Base-by-base conservation (phyloP, 2,888 invertebrate species). In the Hololepta plana region DNA sequence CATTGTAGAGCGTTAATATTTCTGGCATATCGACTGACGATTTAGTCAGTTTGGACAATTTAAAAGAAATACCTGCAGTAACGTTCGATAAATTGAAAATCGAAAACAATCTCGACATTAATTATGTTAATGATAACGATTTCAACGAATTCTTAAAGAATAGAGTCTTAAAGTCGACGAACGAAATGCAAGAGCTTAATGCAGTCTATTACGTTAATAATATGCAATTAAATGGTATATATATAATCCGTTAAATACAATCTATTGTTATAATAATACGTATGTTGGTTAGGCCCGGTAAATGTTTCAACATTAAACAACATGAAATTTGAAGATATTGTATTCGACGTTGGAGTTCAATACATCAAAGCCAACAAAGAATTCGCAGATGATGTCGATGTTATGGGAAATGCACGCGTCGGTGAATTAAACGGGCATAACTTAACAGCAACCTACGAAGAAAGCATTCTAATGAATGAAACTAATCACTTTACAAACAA, bases 341-440 rank as follows among this genome's bases (percentile, higher is more conserved):
- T 52, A 20, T 46, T 45, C 31, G 50, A 53, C 37, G 31, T 35
- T 4, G 43, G 35, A 6, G 27, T 34, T 24, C 46, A 48, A 35
- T 33, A 33, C n/a, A 47, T 53, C 20, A 24, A 23, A n/a, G 33
- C 39, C 14, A 26, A 34, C 10, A 52, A 53, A 35, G 29, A 28
- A n/a, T 52, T 53, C 28, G 23, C 22, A 4, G 30, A 45, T 17
- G 30, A 39, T 24, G 27, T 52, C 7, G 24, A 30, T 7, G 32
- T 52, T 17, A 22, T 35, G 12, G 45, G 47, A 15, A 40, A 48
- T 33, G 26, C 40, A 3, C 23, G 26, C 11, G 32, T 39, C 9
- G 39, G 39, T 10, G 31, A 30, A 16, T 27, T 48, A 10, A 46
- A 48, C 32, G 40, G 39, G 12, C 27, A 40, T 6, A 34, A 39